A percentile compares a stretch with the other conserved stretches of the same genome.
These are phyloP conservation scores for Cetoscarus ocellatus DNA, from an alignment of 2,797 vertebrate genomes.

Conservation along the genomic window DNA sequence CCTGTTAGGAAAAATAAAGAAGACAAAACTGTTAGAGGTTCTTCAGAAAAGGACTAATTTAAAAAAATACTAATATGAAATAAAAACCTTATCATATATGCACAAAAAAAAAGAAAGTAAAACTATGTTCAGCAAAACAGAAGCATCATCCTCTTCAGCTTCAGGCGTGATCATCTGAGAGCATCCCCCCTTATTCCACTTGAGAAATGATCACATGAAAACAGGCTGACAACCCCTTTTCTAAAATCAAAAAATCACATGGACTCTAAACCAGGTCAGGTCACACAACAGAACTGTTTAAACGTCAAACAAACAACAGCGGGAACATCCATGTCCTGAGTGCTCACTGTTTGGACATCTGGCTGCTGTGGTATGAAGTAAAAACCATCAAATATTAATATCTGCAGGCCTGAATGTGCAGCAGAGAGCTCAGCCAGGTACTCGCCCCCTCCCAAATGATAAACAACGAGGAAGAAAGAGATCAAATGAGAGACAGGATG, in stretches of 20 bases:
- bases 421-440: constrained; percentile 29
- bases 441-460: constrained; percentile 32
- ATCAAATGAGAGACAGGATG: constrained; percentile 30
- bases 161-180: constrained; percentile 29
- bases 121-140: not conserved
- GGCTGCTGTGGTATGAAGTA: constrained; percentile 22
- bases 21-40: not conserved
- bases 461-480: constrained; percentile 45
- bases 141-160: constrained; percentile 15
- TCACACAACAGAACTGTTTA: constrained; percentile 4
- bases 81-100: too few species aligned
- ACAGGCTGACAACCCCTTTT: constrained; percentile 28
- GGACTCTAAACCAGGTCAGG: constrained; percentile 42
- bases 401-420: constrained; percentile 14
- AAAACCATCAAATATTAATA: constrained; percentile 62
- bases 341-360: constrained; percentile 24
- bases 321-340: constrained; percentile 7
- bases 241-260: constrained; percentile 13
- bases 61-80: too few species aligned
- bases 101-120: not conserved
- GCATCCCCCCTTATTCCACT: constrained; percentile 15
- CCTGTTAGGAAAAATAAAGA: constrained; percentile 80
- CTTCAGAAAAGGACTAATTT: not conserved
- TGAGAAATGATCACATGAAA: constrained; percentile 40
- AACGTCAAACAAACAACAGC: constrained; percentile 6